Evolutionary conservation across 2,797 vertebrate species (phyloP).

Genomic region (Morus bassanus): DNA sequence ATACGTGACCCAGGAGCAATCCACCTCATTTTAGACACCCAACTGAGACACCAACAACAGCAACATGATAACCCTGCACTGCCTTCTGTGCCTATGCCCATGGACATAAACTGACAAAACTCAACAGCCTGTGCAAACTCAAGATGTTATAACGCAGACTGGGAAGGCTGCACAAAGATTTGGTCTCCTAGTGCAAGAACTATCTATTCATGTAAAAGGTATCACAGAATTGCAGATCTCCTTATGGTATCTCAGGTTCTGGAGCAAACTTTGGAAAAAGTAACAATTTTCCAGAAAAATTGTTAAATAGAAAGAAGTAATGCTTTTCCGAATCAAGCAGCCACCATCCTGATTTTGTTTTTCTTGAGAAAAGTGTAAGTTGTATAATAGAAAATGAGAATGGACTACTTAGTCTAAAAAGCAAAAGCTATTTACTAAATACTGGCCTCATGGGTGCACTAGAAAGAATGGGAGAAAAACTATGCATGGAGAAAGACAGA

Average conservation of each 20-base stretch:
- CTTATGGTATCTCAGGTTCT: not conserved
- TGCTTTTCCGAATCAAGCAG: not conserved
- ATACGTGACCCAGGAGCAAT: not conserved
- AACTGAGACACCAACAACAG: fast-evolving
- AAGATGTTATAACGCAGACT: not conserved
- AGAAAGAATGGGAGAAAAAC: not conserved
- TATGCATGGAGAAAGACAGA: not conserved
- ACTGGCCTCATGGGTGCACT: not conserved
- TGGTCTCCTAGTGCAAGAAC: not conserved
- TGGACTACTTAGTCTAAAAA: not conserved
- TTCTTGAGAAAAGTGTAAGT: not conserved
- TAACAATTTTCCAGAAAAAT: not conserved
- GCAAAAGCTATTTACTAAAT: not conserved
- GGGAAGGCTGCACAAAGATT: not conserved
- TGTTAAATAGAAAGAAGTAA: not conserved
- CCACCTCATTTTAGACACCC: not conserved
- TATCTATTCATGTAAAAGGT: not conserved
- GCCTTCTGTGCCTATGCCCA: not conserved
- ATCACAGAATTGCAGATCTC: not conserved
- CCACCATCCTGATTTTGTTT: not conserved
- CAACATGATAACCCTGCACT: not conserved
- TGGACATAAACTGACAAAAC: not conserved
- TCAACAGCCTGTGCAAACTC: not conserved
- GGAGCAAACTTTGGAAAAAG: not conserved
- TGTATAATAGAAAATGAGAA: not conserved